phyloP scores from a whole-genome alignment of 1,140 invertebrate species.

The Lepidotrigona ventralis region DNA sequence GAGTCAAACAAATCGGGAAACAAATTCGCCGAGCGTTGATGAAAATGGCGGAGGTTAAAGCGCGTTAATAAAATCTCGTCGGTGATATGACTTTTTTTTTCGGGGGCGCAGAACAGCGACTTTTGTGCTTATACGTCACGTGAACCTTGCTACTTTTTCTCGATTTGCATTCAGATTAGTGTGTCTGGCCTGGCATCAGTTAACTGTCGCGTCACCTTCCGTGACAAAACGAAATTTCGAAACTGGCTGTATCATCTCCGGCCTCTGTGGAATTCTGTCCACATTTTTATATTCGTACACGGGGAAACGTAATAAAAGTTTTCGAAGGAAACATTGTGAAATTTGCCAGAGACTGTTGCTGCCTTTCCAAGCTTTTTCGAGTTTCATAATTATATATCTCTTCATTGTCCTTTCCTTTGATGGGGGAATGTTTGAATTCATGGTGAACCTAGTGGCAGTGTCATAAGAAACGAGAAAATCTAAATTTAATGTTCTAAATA shows the following conservation, averaged over 20 bases:
- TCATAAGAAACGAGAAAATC: no score
- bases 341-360: background rate
- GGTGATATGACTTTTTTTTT: background rate
- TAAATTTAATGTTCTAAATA: no score
- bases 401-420: no score
- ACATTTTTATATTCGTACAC: background rate
- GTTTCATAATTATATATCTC: no score
- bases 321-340: background rate
- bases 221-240: background rate
- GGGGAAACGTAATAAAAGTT: background rate
- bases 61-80: background rate
- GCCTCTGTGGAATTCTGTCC: background rate
- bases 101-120: no score
- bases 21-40: background rate
- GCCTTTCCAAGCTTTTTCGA: no score
- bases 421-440: no score
- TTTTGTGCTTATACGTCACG: conserved; percentile 21
- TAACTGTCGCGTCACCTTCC: background rate
- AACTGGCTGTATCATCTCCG: background rate
- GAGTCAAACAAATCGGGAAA: background rate
- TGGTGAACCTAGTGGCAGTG: no score
- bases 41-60: background rate
- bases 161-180: conserved; percentile 61
- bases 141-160: conserved; percentile 49
- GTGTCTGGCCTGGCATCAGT: background rate